Evolutionary conservation across 2,888 invertebrate genomes (phyloP).

Genomic region (Microchrysa polita): DNA sequence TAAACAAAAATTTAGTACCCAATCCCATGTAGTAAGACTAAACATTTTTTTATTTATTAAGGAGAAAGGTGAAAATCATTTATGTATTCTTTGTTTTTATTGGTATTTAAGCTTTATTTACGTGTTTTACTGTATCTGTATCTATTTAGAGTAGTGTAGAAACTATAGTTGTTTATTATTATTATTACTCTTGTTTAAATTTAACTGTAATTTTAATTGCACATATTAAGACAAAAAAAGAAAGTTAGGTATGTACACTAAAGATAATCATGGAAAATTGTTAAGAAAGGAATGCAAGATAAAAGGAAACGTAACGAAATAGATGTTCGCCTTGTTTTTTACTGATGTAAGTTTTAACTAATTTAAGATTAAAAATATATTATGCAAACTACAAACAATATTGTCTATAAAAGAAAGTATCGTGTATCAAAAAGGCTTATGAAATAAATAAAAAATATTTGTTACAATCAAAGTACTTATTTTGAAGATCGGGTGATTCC

Average conservation of each 20-base stretch:
- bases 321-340: constrained; percentile 28
- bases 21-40: too few species aligned
- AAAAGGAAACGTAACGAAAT: background rate
- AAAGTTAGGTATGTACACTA: too few species aligned
- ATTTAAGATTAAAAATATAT: background rate
- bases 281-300: background rate
- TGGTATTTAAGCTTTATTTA: constrained; percentile 30
- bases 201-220: background rate
- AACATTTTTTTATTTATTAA: too few species aligned
- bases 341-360: constrained; percentile 31
- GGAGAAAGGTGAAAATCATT: background rate
- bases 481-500: too few species aligned
- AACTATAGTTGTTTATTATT: constrained; percentile 12
- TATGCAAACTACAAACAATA: background rate
- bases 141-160: constrained; percentile 9
- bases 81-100: constrained; percentile 7
- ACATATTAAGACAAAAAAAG: background rate
- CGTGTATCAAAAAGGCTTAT: background rate
- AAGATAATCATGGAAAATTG: background rate
- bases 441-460: background rate
- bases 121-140: constrained; percentile 3
- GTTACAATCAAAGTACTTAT: background rate
- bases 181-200: constrained; percentile 6
- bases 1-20: too few species aligned
- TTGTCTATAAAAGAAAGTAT: background rate